phyloP scores from a whole-genome alignment of 1,140 invertebrate genomes.

The Caenorhabditis brenneri region DNA sequence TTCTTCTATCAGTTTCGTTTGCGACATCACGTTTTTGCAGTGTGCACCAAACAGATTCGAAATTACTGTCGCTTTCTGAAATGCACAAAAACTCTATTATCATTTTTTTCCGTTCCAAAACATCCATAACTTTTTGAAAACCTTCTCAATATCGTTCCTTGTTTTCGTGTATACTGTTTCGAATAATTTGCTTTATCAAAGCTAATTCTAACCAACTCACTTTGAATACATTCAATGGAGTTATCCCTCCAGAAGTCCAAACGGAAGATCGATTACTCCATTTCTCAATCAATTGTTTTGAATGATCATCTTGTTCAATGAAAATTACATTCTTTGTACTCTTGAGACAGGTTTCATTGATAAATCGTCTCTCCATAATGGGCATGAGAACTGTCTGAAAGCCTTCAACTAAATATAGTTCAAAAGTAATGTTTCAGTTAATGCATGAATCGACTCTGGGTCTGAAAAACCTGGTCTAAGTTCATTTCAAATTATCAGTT shows the following conservation, averaged over 20 bases:
- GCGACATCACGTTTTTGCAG: background rate
- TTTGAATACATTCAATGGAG: background rate
- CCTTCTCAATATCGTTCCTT: too few species aligned
- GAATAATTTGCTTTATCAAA: too few species aligned
- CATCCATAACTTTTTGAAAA: too few species aligned
- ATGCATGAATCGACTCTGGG: too few species aligned
- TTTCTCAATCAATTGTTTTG: background rate
- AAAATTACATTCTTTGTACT: background rate
- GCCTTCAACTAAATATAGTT: too few species aligned
- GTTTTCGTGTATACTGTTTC: too few species aligned
- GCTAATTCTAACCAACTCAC: background rate
- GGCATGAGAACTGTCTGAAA: too few species aligned
- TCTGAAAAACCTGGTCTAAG: too few species aligned
- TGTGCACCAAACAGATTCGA: background rate
- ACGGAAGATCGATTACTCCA: background rate
- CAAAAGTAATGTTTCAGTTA: too few species aligned
- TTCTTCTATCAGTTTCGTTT: background rate
- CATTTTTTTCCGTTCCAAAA: too few species aligned
- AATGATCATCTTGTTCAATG: background rate
- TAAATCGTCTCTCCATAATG: background rate
- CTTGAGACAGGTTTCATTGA: background rate
- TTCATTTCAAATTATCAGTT: too few species aligned
- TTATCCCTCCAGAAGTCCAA: background rate
- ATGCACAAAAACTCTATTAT: too few species aligned
- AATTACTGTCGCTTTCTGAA: background rate